Base-by-base conservation (phyloP, 1,140 invertebrate genomes). In the Diploscapter pachys region DNA sequence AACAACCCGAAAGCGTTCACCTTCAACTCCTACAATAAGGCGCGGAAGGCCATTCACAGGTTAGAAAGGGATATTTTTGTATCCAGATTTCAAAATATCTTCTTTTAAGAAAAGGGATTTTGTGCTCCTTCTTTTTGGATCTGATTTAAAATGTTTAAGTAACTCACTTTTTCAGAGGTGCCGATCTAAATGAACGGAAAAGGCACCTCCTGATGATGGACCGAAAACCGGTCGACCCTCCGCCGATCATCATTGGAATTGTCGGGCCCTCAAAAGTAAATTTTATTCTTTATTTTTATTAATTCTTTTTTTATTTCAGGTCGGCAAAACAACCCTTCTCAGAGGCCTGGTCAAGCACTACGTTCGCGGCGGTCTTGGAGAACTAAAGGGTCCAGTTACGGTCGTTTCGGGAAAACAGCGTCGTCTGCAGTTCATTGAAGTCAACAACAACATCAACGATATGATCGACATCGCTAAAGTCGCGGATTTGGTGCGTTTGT, bases 401-500 rank as follows among this genome's bases (percentile, higher is more conserved):
- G 90, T 84, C 69, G 77, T 88, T 80, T 70, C 83, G 87, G 89
- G 89, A 57, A 99, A 99, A 84, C 95, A 94, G 86, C 89, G 92
- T 52, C 88, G 96, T 54, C 89, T 99, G 11, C 99, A 96, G 0
- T 89, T 99, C 63, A 91, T 99, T 75, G 97, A 99, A 89, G 98
- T 96, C 84, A 96, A 96, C 82, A 99, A 98, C 88, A 96, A 99
- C 83, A 90, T 99, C 3, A 98, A 98, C 88, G 92, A 92, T 0
- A 99, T 99, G 96, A 98, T 99, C 82, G 97, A 99, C 86, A 90
- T 98, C 50, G 95, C 95, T 0, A 99, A 99, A 89, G 92, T 98
- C 61, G 95, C 94, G n/a, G 97, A 99, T 89, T 88, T 99, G 71
- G 94, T 96, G 51, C 13, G 13, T 69, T 53, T 54, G 8, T 69